Percentiles rank a stretch among this genome's conserved stretches.
phyloP scores from a whole-genome alignment of 2,113 vertebrate species.

The Crotalus viridis region DNA sequence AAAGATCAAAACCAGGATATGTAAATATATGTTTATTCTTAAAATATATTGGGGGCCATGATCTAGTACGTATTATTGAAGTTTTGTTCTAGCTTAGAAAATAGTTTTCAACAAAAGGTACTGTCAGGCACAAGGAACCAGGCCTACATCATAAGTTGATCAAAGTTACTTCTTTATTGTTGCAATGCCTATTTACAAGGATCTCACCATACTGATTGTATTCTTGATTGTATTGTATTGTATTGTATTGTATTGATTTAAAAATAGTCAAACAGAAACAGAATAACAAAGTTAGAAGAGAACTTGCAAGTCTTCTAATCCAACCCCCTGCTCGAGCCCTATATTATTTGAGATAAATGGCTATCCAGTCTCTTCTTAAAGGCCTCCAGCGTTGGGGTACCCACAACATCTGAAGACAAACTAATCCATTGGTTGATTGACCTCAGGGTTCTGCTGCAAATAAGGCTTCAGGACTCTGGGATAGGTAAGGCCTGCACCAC shows the following conservation, averaged over 20 bases:
- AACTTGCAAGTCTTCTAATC: background rate
- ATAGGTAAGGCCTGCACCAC: background rate
- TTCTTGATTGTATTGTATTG: background rate
- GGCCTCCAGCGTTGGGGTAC: background rate
- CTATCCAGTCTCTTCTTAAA: background rate
- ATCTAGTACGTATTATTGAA: background rate
- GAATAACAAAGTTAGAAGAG: background rate
- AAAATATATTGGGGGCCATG: constrained; percentile 3
- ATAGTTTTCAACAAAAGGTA: background rate
- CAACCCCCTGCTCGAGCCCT: background rate
- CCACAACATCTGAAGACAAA: background rate
- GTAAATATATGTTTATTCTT: background rate
- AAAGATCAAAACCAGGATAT: background rate
- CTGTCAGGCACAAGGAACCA: background rate
- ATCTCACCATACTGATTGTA: background rate
- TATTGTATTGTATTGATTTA: background rate
- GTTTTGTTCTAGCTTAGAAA: background rate
- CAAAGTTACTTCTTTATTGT: background rate
- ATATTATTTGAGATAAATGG: background rate
- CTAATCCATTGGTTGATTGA: background rate
- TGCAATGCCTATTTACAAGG: background rate
- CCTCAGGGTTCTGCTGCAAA: background rate
- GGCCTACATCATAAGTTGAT: background rate
- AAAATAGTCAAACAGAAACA: background rate
- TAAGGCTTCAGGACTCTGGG: background rate